Conservation (phyloP, 2,797 vertebrate genomes). For the Chiropotes sagulatus region DNA sequence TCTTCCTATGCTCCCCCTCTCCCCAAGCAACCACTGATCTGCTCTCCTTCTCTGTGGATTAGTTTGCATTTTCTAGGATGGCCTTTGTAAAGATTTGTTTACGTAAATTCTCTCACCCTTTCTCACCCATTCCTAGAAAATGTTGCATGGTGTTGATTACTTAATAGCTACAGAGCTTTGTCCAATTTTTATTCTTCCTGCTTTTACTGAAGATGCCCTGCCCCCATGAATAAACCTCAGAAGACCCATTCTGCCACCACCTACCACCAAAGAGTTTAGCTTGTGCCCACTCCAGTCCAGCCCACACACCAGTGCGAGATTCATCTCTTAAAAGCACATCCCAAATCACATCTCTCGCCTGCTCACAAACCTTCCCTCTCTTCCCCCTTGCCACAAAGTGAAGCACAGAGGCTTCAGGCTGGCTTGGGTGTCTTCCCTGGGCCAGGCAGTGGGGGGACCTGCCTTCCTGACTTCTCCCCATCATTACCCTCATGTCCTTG, state of each 20-base stretch:
- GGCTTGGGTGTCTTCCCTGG: neutral
- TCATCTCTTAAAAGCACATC: neutral
- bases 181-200: constrained; percentile 32
- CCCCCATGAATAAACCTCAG: neutral
- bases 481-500: neutral
- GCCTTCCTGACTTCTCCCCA: neutral
- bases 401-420: neutral
- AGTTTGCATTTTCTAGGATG: neutral
- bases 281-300: constrained; percentile 27
- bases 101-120: neutral
- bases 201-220: neutral
- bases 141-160: neutral
- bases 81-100: neutral
- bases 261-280: constrained; percentile 13
- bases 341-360: neutral
- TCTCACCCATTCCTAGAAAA: neutral
- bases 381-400: neutral
- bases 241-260: constrained; percentile 20
- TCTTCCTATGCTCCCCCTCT: neutral
- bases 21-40: neutral
- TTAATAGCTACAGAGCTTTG: neutral
- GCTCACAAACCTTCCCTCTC: constrained; percentile 6
- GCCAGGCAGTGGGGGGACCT: neutral
- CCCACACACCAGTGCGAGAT: constrained; percentile 47
- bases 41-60: neutral